Conservation (phyloP, 2,113 vertebrate genomes). For the Zingel zingel region DNA sequence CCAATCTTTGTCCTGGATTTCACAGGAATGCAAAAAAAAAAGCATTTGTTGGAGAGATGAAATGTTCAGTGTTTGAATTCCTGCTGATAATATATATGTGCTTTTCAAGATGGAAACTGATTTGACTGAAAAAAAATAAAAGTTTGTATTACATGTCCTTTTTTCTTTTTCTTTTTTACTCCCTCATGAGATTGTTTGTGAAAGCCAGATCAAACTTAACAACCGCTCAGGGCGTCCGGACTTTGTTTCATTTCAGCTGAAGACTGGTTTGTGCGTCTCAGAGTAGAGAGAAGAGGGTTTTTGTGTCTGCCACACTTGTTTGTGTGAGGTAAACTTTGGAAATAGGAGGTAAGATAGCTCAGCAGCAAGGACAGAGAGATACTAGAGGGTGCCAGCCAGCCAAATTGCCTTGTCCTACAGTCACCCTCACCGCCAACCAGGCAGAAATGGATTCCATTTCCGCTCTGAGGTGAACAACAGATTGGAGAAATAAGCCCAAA, state of each 20-base stretch:
- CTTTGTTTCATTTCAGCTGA: constrained; percentile 51
- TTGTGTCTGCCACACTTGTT: constrained; percentile 50
- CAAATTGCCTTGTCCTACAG: constrained; percentile 74
- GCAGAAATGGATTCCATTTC: constrained; percentile 76
- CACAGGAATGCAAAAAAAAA: not conserved
- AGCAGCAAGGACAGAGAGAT: constrained; percentile 60
- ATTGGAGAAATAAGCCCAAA: constrained; percentile 75
- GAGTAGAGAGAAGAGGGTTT: constrained; percentile 10
- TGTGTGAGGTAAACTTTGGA: constrained; percentile 70
- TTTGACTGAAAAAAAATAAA: constrained; percentile 33
- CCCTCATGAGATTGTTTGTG: constrained; percentile 33
- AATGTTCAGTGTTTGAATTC: constrained; percentile 41
- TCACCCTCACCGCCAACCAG: constrained; percentile 59
- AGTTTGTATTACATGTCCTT: constrained; percentile 16
- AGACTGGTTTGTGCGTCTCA: constrained; percentile 37
- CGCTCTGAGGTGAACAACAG: constrained; percentile 69
- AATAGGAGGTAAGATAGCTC: constrained; percentile 55
- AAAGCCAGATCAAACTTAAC: constrained; percentile 47
- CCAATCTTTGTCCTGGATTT: constrained; percentile 5
- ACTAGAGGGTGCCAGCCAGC: constrained; percentile 57
- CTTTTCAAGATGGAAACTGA: constrained; percentile 40
- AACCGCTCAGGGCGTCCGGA: not conserved
- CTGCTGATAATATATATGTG: constrained; percentile 20
- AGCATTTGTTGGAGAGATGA: constrained; percentile 29
- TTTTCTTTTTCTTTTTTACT: not conserved